A percentile compares a stretch with the other conserved stretches of the same genome.
phyloP scores from a whole-genome alignment of 2,888 invertebrate genomes.

The Eupithecia subfuscata region DNA sequence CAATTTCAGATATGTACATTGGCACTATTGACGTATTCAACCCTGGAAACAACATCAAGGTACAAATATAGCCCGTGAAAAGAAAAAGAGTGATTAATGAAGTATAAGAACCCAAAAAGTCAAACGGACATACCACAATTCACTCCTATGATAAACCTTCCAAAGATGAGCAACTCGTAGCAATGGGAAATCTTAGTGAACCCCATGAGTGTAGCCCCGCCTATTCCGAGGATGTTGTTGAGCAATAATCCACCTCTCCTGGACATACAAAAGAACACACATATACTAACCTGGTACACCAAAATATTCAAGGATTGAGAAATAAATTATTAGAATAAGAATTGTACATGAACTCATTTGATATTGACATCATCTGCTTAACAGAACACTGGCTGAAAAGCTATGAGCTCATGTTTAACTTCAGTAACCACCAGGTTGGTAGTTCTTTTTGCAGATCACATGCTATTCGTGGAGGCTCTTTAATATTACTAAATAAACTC shows the following conservation, averaged over 20 bases:
- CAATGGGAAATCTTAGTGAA: slow-evolving; percentile 96
- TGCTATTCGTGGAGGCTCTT: no score
- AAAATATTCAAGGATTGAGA: no score
- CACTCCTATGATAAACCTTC: slow-evolving; percentile 98
- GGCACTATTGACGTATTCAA: slow-evolving; percentile 98
- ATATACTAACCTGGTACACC: no score
- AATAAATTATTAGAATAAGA: no score
- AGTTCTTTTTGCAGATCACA: no score
- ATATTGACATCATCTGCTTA: no score
- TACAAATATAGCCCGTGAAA: neutral
- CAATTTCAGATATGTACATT: slow-evolving; percentile 99
- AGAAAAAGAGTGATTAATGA: neutral
- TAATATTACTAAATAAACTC: no score
- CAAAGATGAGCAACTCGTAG: slow-evolving; percentile 98
- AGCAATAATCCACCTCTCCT: slow-evolving; percentile 97
- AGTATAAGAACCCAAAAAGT: neutral
- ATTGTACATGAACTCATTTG: no score
- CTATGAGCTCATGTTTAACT: no score
- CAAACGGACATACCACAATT: slow-evolving; percentile 89
- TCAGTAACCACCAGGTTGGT: no score
- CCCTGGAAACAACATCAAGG: slow-evolving; percentile 80
- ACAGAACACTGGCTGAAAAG: no score
- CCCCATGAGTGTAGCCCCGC: slow-evolving; percentile 97
- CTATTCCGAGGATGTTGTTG: slow-evolving; percentile 96
- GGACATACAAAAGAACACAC: slow-evolving; percentile 55